phyloP scores from a whole-genome alignment of 2,113 vertebrate species.

The Antigone vipio region DNA sequence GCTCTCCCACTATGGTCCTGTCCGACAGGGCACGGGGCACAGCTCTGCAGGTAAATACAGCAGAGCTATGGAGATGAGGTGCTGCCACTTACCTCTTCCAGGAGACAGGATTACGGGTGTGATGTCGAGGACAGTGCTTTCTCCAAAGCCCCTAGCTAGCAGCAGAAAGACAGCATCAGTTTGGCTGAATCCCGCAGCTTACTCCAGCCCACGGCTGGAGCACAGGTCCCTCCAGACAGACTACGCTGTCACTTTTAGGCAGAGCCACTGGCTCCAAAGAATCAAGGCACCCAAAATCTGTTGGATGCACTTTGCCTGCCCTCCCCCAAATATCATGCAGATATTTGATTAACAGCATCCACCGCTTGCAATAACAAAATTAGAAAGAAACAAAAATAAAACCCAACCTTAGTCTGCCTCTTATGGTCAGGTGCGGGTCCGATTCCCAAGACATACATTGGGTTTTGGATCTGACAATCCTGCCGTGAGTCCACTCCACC shows the following conservation, averaged over 20 bases:
- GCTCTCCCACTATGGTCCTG: not conserved
- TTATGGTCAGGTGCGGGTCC: fast-evolving
- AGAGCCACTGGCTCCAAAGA: not conserved
- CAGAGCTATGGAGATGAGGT: not conserved
- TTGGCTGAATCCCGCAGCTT: not conserved
- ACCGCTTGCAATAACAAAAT: not conserved
- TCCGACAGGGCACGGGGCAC: not conserved
- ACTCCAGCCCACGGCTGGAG: not conserved
- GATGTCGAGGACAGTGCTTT: not conserved
- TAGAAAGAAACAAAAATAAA: not conserved
- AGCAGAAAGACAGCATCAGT: not conserved
- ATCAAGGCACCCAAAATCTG: not conserved
- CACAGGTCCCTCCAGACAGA: not conserved
- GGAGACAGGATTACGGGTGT: not conserved
- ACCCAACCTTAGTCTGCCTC: not conserved
- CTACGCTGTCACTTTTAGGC: not conserved
- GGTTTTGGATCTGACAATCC: not conserved
- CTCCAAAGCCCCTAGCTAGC: not conserved
- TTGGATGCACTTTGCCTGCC: not conserved
- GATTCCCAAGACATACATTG: not conserved
- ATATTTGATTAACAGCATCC: not conserved
- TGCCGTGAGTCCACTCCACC: not conserved
- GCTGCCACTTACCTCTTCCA: not conserved
- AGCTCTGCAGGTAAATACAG: not conserved
- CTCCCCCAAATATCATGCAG: not conserved